A percentile compares a stretch with the other conserved stretches of the same genome.
These are phyloP conservation scores for Poeciliopsis prolifica DNA, from an alignment of 2,113 vertebrate species.

Conservation along the genomic window DNA sequence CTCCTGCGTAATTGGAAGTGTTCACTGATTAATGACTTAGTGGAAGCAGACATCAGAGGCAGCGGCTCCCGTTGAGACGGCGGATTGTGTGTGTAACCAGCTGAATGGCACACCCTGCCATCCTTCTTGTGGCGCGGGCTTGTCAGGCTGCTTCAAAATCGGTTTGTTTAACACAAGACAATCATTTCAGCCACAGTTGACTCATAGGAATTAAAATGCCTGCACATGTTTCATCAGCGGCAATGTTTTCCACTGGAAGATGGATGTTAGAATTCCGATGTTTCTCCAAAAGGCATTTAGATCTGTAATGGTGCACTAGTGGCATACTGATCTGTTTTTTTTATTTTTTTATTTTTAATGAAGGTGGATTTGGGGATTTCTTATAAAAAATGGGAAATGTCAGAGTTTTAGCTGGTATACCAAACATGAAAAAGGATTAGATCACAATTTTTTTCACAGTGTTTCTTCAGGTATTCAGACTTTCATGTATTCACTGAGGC, in stretches of 20 bases:
- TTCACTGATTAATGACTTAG: constrained; percentile 76
- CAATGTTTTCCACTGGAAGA: constrained; percentile 29
- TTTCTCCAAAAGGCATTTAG: constrained; percentile 31
- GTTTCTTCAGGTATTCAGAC: not conserved
- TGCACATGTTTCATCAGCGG: constrained; percentile 46
- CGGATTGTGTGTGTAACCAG: constrained; percentile 68
- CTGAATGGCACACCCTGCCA: constrained; percentile 60
- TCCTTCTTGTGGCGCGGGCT: constrained; percentile 35
- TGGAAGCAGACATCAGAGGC: constrained; percentile 57
- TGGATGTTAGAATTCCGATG: constrained; percentile 30
- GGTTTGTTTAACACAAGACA: constrained; percentile 49
- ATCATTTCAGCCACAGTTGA: constrained; percentile 25
- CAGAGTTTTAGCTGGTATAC: not conserved
- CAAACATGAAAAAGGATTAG: not conserved
- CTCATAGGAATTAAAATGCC: constrained; percentile 54
- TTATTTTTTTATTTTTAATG: not conserved
- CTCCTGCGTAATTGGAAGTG: constrained; percentile 62
- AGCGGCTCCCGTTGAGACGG: constrained; percentile 61
- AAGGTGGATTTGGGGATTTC: too few relatives aligned
- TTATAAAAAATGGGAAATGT: not conserved
- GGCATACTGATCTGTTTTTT: not conserved
- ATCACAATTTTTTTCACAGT: not conserved
- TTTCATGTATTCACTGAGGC: not conserved
- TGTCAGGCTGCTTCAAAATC: constrained; percentile 46
- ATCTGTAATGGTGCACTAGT: not conserved